Evolutionary conservation across 2,888 invertebrate species (phyloP).

Genomic region (Drosophila maculinotata): DNA sequence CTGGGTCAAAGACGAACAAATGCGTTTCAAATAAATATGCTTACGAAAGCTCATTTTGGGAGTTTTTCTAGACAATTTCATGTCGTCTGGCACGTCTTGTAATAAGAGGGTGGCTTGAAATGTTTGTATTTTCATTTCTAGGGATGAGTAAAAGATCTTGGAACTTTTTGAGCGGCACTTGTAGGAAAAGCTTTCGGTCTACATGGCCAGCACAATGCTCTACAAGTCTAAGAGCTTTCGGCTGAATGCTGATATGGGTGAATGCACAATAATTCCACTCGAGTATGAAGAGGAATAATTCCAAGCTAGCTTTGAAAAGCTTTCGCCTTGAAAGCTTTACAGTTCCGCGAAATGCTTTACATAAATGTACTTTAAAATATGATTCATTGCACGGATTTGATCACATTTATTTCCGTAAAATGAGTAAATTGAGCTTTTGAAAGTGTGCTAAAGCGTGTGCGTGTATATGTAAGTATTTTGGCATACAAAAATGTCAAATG

Average conservation of each 20-base stretch:
- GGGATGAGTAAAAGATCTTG: not conserved
- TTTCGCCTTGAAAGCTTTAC: constrained; percentile 17
- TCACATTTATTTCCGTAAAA: constrained; percentile 47
- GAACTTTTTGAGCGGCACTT: constrained; percentile 4
- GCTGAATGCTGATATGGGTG: not conserved
- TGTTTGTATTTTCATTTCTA: not conserved
- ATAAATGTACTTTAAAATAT: constrained; percentile 17
- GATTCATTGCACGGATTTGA: constrained; percentile 38
- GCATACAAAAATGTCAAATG: too few relatives aligned
- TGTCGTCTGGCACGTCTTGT: constrained; percentile 38
- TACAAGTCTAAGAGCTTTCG: constrained; percentile 35
- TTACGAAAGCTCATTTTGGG: constrained; percentile 36
- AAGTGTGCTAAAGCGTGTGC: not conserved
- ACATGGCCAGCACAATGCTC: constrained; percentile 18
- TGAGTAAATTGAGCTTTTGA: constrained; percentile 5
- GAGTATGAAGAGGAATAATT: too few relatives aligned
- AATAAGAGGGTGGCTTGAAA: constrained; percentile 11
- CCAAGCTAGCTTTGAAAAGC: constrained; percentile 17
- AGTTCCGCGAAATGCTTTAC: constrained; percentile 10
- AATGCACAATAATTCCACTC: too few relatives aligned
- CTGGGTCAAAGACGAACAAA: constrained; percentile 46
- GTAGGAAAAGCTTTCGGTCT: constrained; percentile 30
- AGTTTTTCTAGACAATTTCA: constrained; percentile 30
- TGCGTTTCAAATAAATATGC: constrained; percentile 58
- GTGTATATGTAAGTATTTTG: not conserved